Conservation (phyloP, 92 coral and sea anemone species). For the Porites lobata region DNA sequence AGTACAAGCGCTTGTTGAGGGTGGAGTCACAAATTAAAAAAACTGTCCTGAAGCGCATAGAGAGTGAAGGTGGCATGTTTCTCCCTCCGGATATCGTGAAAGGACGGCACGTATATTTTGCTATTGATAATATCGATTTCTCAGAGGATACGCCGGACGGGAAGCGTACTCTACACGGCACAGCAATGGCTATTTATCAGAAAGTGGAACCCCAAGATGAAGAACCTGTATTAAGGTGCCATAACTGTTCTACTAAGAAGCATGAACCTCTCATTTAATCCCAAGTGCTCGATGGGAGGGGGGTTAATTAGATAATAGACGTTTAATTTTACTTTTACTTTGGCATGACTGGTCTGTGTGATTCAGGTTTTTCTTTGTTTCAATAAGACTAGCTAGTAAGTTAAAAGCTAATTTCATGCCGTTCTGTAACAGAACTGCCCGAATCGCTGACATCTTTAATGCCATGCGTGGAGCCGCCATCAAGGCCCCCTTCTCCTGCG, state of each 20-base stretch:
- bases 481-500: conserved; percentile 26
- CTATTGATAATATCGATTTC: conserved; percentile 52
- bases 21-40: conserved; percentile 56
- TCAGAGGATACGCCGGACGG: conserved; percentile 72
- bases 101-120: conserved; percentile 58
- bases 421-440: conserved; percentile 33
- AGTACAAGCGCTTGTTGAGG: conserved; percentile 54
- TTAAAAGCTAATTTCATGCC: neutral
- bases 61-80: conserved; percentile 43
- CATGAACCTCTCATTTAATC: too few species aligned
- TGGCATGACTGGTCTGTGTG: too few species aligned
- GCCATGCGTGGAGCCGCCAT: conserved; percentile 49
- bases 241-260: neutral
- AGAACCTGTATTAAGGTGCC: conserved; percentile 47
- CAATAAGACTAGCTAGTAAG: too few species aligned
- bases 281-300: too few species aligned
- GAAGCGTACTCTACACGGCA: conserved; percentile 67
- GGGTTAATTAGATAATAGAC: too few species aligned
- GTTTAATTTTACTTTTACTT: too few species aligned
- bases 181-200: conserved; percentile 79
- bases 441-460: conserved; percentile 31
- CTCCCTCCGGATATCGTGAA: conserved; percentile 61
- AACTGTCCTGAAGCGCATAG: conserved; percentile 54
- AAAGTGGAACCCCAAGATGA: conserved; percentile 48
- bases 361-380: too few species aligned